These are phyloP conservation scores for Leucoptera coffeella DNA, from an alignment of 2,888 invertebrate genomes.

Conservation along the genomic window DNA sequence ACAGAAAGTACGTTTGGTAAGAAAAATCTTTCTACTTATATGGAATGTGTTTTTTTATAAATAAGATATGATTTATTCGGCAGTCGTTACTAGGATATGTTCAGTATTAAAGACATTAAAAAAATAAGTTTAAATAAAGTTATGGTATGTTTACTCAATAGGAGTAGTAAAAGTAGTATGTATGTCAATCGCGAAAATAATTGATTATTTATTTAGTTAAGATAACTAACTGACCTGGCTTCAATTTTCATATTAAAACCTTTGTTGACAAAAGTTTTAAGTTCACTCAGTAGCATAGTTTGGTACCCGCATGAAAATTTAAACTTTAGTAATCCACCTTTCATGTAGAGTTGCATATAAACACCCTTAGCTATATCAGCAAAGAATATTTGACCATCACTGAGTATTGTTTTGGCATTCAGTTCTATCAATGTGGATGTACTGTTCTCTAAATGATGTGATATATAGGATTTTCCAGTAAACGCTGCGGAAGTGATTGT, in stretches of 20 bases:
- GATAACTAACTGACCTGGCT: slow-evolving; percentile 71
- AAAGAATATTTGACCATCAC: slow-evolving; percentile 72
- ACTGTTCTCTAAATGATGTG: slow-evolving; percentile 60
- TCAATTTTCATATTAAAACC: slow-evolving; percentile 73
- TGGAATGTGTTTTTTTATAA: too few relatives aligned
- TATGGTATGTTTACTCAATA: too few relatives aligned
- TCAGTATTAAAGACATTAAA: too few relatives aligned
- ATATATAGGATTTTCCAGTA: slow-evolving; percentile 71
- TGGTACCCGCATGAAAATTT: slow-evolving; percentile 87
- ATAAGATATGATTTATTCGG: too few relatives aligned
- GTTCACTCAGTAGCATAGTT: slow-evolving; percentile 82
- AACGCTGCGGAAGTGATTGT: slow-evolving; percentile 72
- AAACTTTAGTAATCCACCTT: slow-evolving; percentile 72
- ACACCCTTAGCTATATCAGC: slow-evolving; percentile 61
- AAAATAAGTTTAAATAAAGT: too few relatives aligned
- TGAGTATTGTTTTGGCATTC: slow-evolving; percentile 68
- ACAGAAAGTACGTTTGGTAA: too few relatives aligned
- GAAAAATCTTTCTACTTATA: too few relatives aligned
- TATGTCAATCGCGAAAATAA: too few relatives aligned
- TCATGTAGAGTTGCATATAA: slow-evolving; percentile 73
- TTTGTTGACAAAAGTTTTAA: slow-evolving; percentile 76
- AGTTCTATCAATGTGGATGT: slow-evolving; percentile 59
- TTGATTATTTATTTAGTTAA: too few relatives aligned
- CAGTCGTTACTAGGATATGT: too few relatives aligned
- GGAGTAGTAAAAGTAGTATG: too few relatives aligned